Conservation (phyloP, 1,140 invertebrate species). For the Chrysoperla carnea region DNA sequence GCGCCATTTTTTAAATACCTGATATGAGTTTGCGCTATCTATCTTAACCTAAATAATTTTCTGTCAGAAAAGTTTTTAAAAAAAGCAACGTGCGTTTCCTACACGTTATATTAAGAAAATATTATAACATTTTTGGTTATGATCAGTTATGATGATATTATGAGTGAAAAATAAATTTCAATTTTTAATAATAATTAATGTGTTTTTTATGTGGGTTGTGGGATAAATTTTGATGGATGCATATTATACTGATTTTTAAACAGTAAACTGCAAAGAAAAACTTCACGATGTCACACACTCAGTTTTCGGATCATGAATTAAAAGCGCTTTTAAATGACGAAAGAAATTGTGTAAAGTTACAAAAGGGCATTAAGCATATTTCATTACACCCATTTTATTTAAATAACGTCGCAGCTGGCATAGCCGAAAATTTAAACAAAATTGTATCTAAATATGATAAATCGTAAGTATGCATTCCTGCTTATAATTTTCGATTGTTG, state of each 20-base stretch:
- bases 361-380: slow-evolving; percentile 31
- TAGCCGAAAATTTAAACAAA: slow-evolving; percentile 29
- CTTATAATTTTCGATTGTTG: too few relatives aligned
- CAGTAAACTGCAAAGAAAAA: neutral
- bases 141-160: too few relatives aligned
- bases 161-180: neutral
- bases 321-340: slow-evolving; percentile 24
- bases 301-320: slow-evolving; percentile 1
- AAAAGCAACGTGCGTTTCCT: too few relatives aligned
- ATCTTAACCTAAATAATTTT: too few relatives aligned
- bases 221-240: neutral
- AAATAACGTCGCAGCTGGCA: slow-evolving; percentile 29
- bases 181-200: neutral
- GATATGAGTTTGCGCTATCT: too few relatives aligned
- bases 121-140: too few relatives aligned
- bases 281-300: neutral
- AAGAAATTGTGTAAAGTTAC: slow-evolving; percentile 32
- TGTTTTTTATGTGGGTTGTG: neutral
- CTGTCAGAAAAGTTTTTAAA: too few relatives aligned
- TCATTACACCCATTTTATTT: slow-evolving; percentile 39
- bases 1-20: too few relatives aligned
- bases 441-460: slow-evolving; percentile 33
- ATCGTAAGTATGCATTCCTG: slow-evolving; percentile 19
- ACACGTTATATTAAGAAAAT: too few relatives aligned
- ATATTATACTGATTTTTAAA: neutral